Evolutionary conservation across 2,113 vertebrate species (phyloP).

Genomic region (Carollia perspicillata): DNA sequence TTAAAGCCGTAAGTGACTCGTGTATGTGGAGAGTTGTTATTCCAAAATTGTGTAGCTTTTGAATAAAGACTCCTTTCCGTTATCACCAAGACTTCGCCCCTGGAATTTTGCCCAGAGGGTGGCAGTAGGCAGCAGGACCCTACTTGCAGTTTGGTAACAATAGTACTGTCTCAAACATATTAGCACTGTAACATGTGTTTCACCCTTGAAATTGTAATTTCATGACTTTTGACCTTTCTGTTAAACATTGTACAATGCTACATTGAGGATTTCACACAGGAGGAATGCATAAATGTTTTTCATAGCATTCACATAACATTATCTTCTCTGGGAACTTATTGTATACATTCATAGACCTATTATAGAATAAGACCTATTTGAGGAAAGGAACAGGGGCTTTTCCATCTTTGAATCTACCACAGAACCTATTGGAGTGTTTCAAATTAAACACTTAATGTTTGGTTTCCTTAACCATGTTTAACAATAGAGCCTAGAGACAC

Average conservation of each 20-base stretch:
- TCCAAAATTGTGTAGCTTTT: neutral
- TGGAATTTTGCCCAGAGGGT: too few species aligned
- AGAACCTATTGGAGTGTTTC: neutral
- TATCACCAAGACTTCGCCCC: too few species aligned
- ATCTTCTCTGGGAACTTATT: neutral
- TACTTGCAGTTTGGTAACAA: too few species aligned
- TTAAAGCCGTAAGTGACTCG: too few species aligned
- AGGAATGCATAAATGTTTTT: neutral
- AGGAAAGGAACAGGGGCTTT: neutral
- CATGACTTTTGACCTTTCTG: neutral
- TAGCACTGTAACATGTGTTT: neutral
- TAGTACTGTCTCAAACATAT: neutral
- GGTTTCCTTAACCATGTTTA: neutral
- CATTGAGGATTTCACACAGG: neutral
- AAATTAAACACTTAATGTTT: neutral
- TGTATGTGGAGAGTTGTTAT: too few species aligned
- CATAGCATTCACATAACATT: neutral
- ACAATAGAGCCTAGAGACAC: conserved; percentile 26
- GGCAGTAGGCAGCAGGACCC: too few species aligned
- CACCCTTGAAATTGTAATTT: neutral
- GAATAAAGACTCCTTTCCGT: too few species aligned
- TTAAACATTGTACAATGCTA: neutral
- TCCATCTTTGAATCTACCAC: too few species aligned
- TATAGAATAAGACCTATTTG: neutral
- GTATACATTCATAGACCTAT: neutral